Conservation (phyloP, 2,888 invertebrate species). For the Drosophila borborema region DNA sequence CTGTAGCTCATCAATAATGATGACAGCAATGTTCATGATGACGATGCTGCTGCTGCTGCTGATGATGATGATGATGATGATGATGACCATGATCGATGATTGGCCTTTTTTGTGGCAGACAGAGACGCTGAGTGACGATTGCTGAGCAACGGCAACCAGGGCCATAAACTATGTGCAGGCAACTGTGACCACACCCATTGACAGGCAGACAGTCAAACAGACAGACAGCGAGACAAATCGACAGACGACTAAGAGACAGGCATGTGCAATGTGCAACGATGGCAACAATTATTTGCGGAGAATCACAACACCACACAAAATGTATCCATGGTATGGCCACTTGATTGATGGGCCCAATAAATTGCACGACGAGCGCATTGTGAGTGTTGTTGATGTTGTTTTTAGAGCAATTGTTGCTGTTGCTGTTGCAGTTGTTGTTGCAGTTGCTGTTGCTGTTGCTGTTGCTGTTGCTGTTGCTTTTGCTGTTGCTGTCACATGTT, state of each 20-base stretch:
- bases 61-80: constrained; percentile 74
- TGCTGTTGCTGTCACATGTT: constrained; percentile 34
- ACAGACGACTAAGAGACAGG: constrained; percentile 18
- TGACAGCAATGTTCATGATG: constrained; percentile 46
- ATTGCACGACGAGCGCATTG: constrained; percentile 66
- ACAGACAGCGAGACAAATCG: not conserved
- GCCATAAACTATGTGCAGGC: constrained; percentile 61
- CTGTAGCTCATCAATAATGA: constrained; percentile 71
- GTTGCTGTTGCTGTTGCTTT: constrained; percentile 18
- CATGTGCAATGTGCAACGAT: constrained; percentile 65
- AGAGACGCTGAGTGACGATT: constrained; percentile 74
- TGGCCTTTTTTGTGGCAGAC: constrained; percentile 77
- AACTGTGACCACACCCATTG: constrained; percentile 76
- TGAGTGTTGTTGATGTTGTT: constrained; percentile 50
- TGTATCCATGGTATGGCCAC: constrained; percentile 65
- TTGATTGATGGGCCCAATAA: constrained; percentile 80
- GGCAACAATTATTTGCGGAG: constrained; percentile 75
- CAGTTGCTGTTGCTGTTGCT: constrained; percentile 17
- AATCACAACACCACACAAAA: constrained; percentile 68
- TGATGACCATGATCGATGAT: constrained; percentile 84
- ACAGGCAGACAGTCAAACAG: constrained; percentile 49
- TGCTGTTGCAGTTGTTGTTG: constrained; percentile 19
- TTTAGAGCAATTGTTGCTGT: constrained; percentile 23
- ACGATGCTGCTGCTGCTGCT: constrained; percentile 63
- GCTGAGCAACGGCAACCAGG: constrained; percentile 48